These are phyloP conservation scores for Sebastolobus altivelis DNA, from an alignment of 2,797 vertebrate genomes.

Conservation along the genomic window DNA sequence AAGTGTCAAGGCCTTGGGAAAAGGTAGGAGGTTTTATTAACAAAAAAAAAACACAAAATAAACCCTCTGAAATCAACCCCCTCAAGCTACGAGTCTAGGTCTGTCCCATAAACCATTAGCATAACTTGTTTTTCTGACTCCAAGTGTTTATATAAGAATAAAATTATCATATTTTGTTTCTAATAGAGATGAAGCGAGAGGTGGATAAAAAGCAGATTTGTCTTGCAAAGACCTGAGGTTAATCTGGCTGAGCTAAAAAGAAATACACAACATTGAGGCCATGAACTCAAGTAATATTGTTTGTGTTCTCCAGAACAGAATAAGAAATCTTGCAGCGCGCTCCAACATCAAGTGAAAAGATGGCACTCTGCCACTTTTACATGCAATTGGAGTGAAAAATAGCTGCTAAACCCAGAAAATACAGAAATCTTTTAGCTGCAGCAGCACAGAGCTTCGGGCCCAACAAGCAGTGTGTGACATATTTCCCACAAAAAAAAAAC, in stretches of 20 bases:
- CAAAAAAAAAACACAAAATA: not conserved
- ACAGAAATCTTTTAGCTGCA: conserved; percentile 7
- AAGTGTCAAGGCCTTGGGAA: conserved; percentile 34
- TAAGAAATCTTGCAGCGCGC: conserved; percentile 7
- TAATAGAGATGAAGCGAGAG: conserved; percentile 41
- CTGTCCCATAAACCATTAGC: conserved; percentile 41
- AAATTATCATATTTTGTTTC: conserved; percentile 62
- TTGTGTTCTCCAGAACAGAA: conserved; percentile 39
- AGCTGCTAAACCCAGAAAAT: conserved; percentile 7
- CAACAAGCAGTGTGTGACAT: conserved; percentile 69
- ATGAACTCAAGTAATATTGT: conserved; percentile 42
- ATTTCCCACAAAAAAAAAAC: conserved; percentile 25
- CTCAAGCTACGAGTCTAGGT: conserved; percentile 6
- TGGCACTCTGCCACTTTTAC: conserved; percentile 38
- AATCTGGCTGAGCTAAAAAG: conserved; percentile 47
- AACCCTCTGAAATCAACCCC: conserved; percentile 29
- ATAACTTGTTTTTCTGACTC: conserved; percentile 46
- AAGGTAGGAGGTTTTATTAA: conserved; percentile 26
- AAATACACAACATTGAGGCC: conserved; percentile 36
- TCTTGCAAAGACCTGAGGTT: conserved; percentile 43
- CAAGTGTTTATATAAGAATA: conserved; percentile 52
- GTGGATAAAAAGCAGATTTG: conserved; percentile 56
- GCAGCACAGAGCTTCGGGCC: conserved; percentile 32
- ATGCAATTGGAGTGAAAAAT: conserved; percentile 25
- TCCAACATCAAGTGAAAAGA: conserved; percentile 33